A percentile compares a stretch with the other conserved stretches of the same genome.
Conservation (phyloP, 1,140 invertebrate species). For the Trichogramma pretiosum region DNA sequence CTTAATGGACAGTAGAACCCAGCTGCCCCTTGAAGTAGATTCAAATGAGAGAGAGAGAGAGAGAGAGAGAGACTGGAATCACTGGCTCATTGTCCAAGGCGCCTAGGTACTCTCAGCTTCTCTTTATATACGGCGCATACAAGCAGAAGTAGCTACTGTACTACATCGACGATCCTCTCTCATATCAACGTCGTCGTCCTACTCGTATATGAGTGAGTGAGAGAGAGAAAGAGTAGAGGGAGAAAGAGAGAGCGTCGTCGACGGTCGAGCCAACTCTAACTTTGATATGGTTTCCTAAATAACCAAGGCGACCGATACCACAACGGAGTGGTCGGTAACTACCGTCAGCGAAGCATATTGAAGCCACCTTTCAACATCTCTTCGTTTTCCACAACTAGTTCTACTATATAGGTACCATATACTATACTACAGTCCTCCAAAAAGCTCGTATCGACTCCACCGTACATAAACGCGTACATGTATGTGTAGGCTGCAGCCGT, state of each 20-base stretch:
- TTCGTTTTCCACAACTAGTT: too few relatives aligned
- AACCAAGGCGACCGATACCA: slow-evolving; percentile 41
- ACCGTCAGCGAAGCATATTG: slow-evolving; percentile 41
- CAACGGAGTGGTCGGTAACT: slow-evolving; percentile 33
- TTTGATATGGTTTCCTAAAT: slow-evolving; percentile 45
- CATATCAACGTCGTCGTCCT: slow-evolving; percentile 20
- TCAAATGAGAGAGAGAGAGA: slow-evolving; percentile 12
- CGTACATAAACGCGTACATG: too few relatives aligned
- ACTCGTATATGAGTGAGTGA: slow-evolving; percentile 20
- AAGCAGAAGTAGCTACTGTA: too few relatives aligned
- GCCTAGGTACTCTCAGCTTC: not conserved
- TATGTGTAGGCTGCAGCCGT: not conserved
- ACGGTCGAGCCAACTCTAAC: slow-evolving; percentile 39
- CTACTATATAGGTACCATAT: too few relatives aligned
- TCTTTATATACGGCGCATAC: too few relatives aligned
- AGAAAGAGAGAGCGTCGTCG: slow-evolving; percentile 26
- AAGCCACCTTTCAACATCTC: slow-evolving; percentile 26
- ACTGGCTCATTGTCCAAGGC: slow-evolving; percentile 33
- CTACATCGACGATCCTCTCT: slow-evolving; percentile 15
- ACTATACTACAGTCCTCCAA: too few relatives aligned
- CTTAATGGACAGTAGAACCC: slow-evolving; percentile 7
- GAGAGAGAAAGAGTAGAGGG: too few relatives aligned
- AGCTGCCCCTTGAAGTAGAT: too few relatives aligned
- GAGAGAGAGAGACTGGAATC: slow-evolving; percentile 24
- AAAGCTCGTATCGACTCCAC: too few relatives aligned